Conservation (phyloP, 92 coral and sea anemone species). For the Meandrina meandrites region DNA sequence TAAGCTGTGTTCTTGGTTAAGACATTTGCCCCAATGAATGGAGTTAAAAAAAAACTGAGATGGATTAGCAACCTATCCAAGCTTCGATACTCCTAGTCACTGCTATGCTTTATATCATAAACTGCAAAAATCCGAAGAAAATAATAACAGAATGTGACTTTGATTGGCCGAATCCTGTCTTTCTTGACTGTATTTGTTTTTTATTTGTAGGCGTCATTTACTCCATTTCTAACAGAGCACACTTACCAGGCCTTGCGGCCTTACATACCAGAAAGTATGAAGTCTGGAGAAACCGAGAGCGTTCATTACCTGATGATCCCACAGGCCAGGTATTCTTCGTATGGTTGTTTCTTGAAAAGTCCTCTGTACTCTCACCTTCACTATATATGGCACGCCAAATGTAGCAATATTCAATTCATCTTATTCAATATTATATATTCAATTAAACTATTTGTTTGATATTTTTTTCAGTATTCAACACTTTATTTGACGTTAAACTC, state of each 20-base stretch:
- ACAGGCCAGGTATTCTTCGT: constrained; percentile 63
- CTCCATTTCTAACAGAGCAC: constrained; percentile 97
- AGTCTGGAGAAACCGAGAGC: constrained; percentile 74
- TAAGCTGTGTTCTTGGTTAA: too few relatives aligned
- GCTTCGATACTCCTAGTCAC: too few relatives aligned
- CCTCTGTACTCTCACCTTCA: background rate
- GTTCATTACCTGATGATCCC: constrained; percentile 92
- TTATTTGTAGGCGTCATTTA: constrained; percentile 82
- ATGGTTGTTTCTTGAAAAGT: background rate
- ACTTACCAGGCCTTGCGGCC: constrained; percentile 86
- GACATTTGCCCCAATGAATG: too few relatives aligned
- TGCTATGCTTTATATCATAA: too few relatives aligned
- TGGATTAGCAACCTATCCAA: too few relatives aligned
- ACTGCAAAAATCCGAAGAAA: background rate
- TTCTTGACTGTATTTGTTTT: background rate
- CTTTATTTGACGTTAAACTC: too few relatives aligned
- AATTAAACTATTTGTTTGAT: too few relatives aligned
- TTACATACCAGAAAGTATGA: constrained; percentile 69
- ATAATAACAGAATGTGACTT: background rate
- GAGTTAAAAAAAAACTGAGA: too few relatives aligned
- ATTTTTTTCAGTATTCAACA: too few relatives aligned
- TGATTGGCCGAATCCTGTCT: background rate
- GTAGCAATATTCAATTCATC: too few relatives aligned
- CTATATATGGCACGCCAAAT: too few relatives aligned
- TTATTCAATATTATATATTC: too few relatives aligned